These are phyloP conservation scores for Prosapia bicincta DNA, from an alignment of 2,888 invertebrate genomes.

Conservation along the genomic window DNA sequence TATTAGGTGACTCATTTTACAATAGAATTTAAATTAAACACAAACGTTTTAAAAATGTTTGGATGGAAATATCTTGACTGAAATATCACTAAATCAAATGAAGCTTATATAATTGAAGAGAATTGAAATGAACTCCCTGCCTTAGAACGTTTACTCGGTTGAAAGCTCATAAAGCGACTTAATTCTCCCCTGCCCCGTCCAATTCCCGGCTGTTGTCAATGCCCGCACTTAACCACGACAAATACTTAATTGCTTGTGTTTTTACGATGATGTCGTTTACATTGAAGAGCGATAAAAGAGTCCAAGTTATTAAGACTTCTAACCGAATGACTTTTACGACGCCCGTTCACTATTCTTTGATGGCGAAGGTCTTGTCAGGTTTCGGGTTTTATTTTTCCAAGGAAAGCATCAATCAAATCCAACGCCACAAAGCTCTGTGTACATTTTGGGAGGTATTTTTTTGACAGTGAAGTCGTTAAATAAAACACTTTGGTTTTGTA, in stretches of 20 bases:
- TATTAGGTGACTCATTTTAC: no score
- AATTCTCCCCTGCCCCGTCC: no score
- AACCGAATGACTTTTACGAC: background rate
- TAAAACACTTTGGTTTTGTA: no score
- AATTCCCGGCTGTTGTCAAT: background rate
- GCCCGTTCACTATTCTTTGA: background rate
- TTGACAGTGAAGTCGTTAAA: background rate
- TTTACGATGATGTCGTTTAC: background rate
- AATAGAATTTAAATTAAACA: no score
- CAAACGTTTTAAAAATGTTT: no score
- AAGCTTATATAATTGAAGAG: no score
- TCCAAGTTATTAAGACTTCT: background rate
- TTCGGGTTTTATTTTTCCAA: background rate
- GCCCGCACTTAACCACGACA: background rate
- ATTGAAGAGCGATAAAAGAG: background rate
- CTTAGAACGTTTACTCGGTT: no score
- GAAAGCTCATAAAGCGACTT: no score
- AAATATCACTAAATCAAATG: no score
- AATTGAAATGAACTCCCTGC: no score
- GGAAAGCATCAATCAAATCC: background rate
- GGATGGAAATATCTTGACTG: no score
- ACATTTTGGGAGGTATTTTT: background rate
- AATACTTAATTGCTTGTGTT: background rate
- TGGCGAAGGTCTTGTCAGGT: background rate
- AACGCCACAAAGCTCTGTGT: background rate